Evolutionary conservation across 2,113 vertebrate genomes (phyloP).

Genomic region (Dasyornis broadbenti): DNA sequence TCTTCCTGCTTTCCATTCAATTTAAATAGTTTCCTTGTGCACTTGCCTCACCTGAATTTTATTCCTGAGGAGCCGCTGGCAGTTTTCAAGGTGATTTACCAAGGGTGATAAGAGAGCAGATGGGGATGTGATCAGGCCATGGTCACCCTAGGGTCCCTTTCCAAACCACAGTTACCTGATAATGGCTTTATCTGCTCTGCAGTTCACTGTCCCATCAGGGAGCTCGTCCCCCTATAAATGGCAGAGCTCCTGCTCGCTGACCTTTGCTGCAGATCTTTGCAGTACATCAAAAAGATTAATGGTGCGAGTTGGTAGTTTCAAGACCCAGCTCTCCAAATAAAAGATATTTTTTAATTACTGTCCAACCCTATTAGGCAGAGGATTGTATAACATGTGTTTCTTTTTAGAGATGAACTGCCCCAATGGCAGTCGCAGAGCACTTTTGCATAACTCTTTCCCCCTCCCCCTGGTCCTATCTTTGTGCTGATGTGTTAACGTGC

Average conservation of each 20-base stretch:
- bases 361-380: constrained; percentile 47
- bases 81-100: background rate
- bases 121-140: background rate
- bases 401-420: constrained; percentile 62
- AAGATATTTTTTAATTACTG: constrained; percentile 71
- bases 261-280: constrained; percentile 40
- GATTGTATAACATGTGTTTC: constrained; percentile 63
- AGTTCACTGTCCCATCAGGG: background rate
- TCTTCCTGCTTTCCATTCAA: background rate
- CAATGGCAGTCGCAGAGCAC: background rate
- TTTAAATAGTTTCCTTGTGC: background rate
- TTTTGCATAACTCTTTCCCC: constrained; percentile 47
- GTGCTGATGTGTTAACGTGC: constrained; percentile 65
- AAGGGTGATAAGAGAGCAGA: background rate
- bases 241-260: constrained; percentile 25
- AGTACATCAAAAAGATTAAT: constrained; percentile 68
- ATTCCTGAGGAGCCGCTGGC: background rate
- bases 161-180: background rate
- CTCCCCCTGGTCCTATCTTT: constrained; percentile 1
- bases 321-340: constrained; percentile 66
- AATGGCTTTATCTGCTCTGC: background rate
- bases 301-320: constrained; percentile 47
- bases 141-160: background rate
- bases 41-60: background rate
- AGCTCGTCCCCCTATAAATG: background rate